Evolutionary conservation across 2,797 vertebrate species (phyloP).

Genomic region (Aldrovandia affinis): DNA sequence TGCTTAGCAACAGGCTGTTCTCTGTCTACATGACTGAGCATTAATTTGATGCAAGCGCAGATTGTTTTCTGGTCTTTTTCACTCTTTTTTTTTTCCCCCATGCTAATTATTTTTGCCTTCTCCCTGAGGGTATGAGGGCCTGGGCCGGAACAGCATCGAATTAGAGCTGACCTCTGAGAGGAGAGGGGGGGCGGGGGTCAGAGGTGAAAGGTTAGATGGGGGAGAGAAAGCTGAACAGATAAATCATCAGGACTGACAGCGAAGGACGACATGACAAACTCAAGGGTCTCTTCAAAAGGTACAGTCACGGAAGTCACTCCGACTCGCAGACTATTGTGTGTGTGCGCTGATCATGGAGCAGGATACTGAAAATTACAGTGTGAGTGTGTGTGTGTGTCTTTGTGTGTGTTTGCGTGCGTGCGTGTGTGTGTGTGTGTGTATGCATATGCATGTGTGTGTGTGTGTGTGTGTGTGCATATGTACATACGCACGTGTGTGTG

Average conservation of each 20-base stretch:
- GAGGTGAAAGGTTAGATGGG: not conserved
- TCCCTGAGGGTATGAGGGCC: not conserved
- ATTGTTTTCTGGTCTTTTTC: not conserved
- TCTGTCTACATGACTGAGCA: not conserved
- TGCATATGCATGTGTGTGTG: too few species aligned
- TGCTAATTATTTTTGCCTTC: not conserved
- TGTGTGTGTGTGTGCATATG: not conserved
- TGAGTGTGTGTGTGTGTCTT: too few species aligned
- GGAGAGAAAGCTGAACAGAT: not conserved
- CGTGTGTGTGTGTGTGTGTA: too few species aligned
- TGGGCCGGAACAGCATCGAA: not conserved
- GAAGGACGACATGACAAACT: not conserved
- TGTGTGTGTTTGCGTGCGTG: too few species aligned
- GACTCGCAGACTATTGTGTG: not conserved
- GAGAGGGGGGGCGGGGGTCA: not conserved
- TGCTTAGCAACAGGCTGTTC: not conserved
- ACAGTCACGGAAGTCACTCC: too few species aligned
- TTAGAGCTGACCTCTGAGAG: not conserved
- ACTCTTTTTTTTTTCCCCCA: not conserved
- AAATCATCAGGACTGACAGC: not conserved
- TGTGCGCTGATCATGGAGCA: not conserved
- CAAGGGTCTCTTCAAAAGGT: not conserved
- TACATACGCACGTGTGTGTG: not conserved
- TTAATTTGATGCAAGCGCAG: not conserved
- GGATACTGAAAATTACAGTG: not conserved